Base-by-base conservation (phyloP, 2,888 invertebrate species). In the Thecophora atra region DNA sequence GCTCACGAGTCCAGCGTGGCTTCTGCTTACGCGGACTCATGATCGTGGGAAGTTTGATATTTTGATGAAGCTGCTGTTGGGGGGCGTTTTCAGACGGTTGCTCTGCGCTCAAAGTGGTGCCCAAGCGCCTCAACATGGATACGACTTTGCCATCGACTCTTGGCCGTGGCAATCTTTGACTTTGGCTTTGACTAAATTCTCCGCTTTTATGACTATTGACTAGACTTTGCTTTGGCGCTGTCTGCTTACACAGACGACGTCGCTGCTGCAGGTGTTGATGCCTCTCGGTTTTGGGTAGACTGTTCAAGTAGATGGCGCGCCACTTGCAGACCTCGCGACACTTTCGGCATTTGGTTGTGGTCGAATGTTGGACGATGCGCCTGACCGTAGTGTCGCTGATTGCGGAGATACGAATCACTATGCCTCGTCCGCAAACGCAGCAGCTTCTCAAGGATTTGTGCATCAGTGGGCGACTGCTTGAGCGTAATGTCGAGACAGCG, bases 81-180 rank as follows among this genome's bases (percentile, higher is more conserved):
- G 8, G 47, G 52, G 26, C 60, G 51, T 66, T 73, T 72, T 75
- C 72, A 69, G 72, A 70, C 54, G 72, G 58, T 17, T 58, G 26
- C 71, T 83, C 85, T 56, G 81, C 76, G 51, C 82, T 82, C 3
- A 86, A 76, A 2, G 84, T 84, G 8, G 86, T 86, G 51, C 86
- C 86, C 73, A 85, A 60, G 2, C 86, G 82, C 3, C 85, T 79
- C 52, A 86, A 78, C 84, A 85, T 85, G 58, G 85, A 82, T 37
- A 86, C 85, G 52, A 86, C 79, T 75, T 85, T 85, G 37, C 85
- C 85, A 77, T 86, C 85, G 44, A 86, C 78, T 56, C 26, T 64
- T 42, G 71, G 74, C 24, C 11, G 24, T 52, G 4, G 51, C 54
- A 63, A 63, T 11, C 26, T 4, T 37, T 56, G 37, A 70, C 37